Evolutionary conservation across 2,888 invertebrate species (phyloP).

Genomic region (Cheilosia urbana): DNA sequence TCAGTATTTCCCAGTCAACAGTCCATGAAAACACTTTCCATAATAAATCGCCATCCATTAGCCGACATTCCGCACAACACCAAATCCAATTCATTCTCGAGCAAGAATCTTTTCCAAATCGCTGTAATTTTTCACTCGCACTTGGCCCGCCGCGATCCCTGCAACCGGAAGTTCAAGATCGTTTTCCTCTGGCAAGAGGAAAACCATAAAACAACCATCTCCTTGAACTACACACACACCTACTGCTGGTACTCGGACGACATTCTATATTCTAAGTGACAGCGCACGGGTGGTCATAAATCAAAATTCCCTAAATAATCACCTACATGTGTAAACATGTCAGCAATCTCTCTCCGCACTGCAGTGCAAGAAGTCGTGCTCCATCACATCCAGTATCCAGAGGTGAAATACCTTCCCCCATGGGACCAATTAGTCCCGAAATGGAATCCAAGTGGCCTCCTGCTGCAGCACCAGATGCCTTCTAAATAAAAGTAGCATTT

Average conservation of each 20-base stretch:
- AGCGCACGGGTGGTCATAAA: slow-evolving; percentile 73
- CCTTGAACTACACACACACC: slow-evolving; percentile 13
- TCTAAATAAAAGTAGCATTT: slow-evolving; percentile 23
- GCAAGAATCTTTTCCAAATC: slow-evolving; percentile 10
- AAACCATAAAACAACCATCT: slow-evolving; percentile 21
- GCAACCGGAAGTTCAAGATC: slow-evolving; percentile 69
- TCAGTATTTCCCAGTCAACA: too few relatives aligned
- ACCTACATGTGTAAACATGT: slow-evolving; percentile 75
- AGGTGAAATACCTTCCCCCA: slow-evolving; percentile 57
- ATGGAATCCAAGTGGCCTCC: slow-evolving; percentile 2
- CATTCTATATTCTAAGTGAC: slow-evolving; percentile 40
- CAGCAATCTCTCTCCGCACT: slow-evolving; percentile 43
- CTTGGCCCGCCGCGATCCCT: slow-evolving; percentile 15
- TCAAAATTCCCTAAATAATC: slow-evolving; percentile 73
- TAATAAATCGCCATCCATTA: slow-evolving; percentile 56
- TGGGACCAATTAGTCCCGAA: slow-evolving; percentile 62
- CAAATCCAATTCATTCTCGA: slow-evolving; percentile 47
- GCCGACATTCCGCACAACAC: slow-evolving; percentile 57
- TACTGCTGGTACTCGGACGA: not conserved
- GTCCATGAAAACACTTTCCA: not conserved
- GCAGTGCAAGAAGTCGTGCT: slow-evolving; percentile 59
- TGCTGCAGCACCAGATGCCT: slow-evolving; percentile 50
- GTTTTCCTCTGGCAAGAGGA: slow-evolving; percentile 23
- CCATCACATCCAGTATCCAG: slow-evolving; percentile 57
- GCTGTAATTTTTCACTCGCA: slow-evolving; percentile 60